Evolutionary conservation across 2,113 vertebrate genomes (phyloP), one percentile per base, ranked within the genome.

Genomic region (Orycteropus afer): DNA sequence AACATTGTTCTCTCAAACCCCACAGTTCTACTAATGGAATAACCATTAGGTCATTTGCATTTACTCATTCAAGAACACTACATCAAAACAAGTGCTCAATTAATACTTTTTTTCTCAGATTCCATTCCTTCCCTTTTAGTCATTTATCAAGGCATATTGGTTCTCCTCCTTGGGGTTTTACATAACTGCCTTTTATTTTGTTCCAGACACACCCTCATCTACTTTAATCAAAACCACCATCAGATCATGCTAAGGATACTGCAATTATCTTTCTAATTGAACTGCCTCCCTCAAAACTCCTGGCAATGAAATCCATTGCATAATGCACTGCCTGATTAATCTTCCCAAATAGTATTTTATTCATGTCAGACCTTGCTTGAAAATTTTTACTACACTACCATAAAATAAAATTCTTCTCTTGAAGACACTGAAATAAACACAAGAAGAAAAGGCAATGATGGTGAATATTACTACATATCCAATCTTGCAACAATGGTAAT

Each of bases 181-280:
- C 5, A 53, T 71, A 91, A 95, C 25, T 91, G 45, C 82, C n/a
- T 45, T 67, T 47, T 65, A 77, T 63, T 80, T 34, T 95, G 67
- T 90, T 77, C 1, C 22, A 49, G 49, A 76, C 22, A 61, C 76
- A 76, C 37, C 23, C 32, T 95, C 34, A 69, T 92, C 77, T 86
- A 65, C 18, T 88, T 94, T 96, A 96, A 96, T 97, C 89, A 94
- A 94, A 63, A 45, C n/a, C 69, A 96, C 27, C 22, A 22, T 92
- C 61, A 37, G 61, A 89, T 79, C 40, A 93, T 89, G 82, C 73
- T 82, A 84, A 86, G 34, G 83, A 69, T 90, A 76, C 47, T 89
- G 65, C 79, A 96, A 89, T 96, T 95, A 92, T 94, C 78, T 95
- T n/a, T 69, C 61, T 96, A 96, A 97, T 95, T 96, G 61, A 96